phyloP scores from a whole-genome alignment of 1,140 invertebrate species.

The Ridgeia piscesae region DNA sequence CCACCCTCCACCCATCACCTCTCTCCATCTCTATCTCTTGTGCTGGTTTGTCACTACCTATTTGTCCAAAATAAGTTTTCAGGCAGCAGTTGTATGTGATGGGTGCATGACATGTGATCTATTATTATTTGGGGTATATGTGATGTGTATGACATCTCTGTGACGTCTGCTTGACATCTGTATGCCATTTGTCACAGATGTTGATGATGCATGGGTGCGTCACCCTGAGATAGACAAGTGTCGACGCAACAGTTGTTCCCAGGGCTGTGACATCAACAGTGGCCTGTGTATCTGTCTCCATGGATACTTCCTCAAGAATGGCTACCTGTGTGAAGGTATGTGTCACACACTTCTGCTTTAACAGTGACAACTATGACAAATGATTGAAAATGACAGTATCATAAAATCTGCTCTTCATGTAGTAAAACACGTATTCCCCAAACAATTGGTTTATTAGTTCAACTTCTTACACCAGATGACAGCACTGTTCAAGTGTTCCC shows the following conservation, averaged over 20 bases:
- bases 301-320: conserved; percentile 26
- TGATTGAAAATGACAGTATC: neutral
- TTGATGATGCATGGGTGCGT: conserved; percentile 16
- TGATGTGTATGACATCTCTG: neutral
- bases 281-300: conserved; percentile 24
- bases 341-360: neutral
- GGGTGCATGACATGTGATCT: too few species aligned
- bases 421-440: too few species aligned
- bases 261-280: conserved; percentile 26
- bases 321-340: conserved; percentile 26
- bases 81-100: too few species aligned
- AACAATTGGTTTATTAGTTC: too few species aligned
- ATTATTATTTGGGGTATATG: too few species aligned
- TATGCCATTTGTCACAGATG: conserved; percentile 8
- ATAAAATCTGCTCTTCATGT: too few species aligned
- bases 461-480: too few species aligned
- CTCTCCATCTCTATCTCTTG: too few species aligned
- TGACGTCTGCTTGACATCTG: neutral
- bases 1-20: too few species aligned
- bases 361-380: neutral
- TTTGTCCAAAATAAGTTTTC: too few species aligned
- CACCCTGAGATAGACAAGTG: conserved; percentile 11
- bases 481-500: too few species aligned
- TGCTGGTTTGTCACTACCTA: too few species aligned
- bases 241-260: conserved; percentile 16